Evolutionary conservation across 2,113 vertebrate genomes (phyloP).

Genomic region (Ceuthmochares aereus): DNA sequence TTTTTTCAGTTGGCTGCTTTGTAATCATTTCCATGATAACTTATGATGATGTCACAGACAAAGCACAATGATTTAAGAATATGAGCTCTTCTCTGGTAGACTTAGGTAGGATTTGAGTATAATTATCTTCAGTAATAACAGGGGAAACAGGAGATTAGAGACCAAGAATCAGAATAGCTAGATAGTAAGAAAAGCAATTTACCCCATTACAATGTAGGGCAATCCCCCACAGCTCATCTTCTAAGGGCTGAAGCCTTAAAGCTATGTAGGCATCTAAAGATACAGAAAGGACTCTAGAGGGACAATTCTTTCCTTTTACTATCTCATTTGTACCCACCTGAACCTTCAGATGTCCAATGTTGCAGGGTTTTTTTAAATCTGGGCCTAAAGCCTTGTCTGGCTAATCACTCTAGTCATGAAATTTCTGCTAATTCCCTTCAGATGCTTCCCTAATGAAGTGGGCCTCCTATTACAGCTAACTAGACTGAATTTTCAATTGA

Average conservation of each 20-base stretch:
- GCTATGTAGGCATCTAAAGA: neutral
- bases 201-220: neutral
- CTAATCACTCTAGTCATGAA: neutral
- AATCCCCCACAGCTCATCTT: slow-evolving; percentile 10
- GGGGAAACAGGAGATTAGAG: slow-evolving; percentile 19
- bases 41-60: slow-evolving; percentile 8
- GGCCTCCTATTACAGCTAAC: neutral
- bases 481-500: neutral
- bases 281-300: neutral
- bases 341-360: neutral
- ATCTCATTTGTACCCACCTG: neutral
- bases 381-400: neutral
- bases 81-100: neutral
- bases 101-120: neutral
- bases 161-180: neutral
- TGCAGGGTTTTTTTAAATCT: neutral
- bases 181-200: neutral
- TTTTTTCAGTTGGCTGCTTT: neutral
- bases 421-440: neutral
- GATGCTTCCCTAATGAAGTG: neutral
- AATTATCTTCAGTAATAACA: slow-evolving; percentile 10
- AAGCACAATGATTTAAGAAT: neutral
- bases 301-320: neutral
- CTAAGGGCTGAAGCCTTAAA: neutral
- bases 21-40: slow-evolving; percentile 25